Conservation (phyloP, 2,797 vertebrate species). For the Nothura maculosa region DNA sequence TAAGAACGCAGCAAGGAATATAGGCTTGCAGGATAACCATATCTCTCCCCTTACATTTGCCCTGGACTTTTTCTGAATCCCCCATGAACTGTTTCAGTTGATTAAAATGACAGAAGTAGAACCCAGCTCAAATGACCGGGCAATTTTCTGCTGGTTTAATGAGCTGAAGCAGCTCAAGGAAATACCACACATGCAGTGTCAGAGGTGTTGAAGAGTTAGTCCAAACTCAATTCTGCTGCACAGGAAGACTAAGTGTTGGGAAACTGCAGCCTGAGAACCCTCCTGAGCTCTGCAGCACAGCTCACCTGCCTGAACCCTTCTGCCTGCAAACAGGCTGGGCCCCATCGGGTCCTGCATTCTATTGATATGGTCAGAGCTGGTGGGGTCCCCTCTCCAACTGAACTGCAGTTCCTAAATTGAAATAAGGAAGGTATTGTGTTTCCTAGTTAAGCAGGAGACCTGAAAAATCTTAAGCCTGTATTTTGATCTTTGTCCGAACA, state of each 20-base stretch:
- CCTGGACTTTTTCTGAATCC: background rate
- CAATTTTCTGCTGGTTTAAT: background rate
- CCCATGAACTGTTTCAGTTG: background rate
- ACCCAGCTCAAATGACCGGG: background rate
- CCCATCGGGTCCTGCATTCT: background rate
- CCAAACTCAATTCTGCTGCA: background rate
- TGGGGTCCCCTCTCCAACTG: background rate
- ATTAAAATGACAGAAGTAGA: background rate
- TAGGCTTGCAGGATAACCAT: background rate
- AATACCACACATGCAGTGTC: background rate
- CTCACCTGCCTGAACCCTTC: background rate
- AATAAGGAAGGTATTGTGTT: fast-evolving
- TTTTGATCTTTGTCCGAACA: background rate
- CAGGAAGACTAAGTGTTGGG: background rate
- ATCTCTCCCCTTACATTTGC: background rate
- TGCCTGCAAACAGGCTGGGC: background rate
- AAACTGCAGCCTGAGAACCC: background rate
- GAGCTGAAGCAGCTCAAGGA: background rate
- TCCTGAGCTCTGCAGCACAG: background rate
- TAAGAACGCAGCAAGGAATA: background rate
- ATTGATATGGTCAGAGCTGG: background rate
- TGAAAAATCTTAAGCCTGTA: background rate
- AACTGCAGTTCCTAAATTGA: background rate
- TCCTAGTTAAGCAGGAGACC: background rate
- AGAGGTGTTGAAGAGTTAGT: background rate